phyloP scores from a whole-genome alignment of 2,113 vertebrate genomes.

The Rhea americana region DNA sequence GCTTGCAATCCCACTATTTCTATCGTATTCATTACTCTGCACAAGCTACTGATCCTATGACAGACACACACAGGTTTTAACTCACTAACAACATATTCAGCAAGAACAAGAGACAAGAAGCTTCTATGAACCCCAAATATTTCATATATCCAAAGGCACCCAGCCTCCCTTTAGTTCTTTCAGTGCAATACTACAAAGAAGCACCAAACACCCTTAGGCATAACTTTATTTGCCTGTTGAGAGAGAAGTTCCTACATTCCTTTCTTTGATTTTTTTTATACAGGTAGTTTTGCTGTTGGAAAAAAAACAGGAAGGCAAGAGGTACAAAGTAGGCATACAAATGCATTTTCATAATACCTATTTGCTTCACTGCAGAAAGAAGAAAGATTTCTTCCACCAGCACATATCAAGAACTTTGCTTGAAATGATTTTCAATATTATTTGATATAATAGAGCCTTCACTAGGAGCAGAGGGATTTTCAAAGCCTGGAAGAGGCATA shows the following conservation, averaged over 20 bases:
- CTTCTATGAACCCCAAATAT: neutral
- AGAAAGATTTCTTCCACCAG: neutral
- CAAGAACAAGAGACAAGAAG: neutral
- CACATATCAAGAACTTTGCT: neutral
- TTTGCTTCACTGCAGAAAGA: neutral
- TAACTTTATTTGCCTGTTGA: neutral
- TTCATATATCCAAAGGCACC: neutral
- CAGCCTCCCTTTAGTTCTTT: neutral
- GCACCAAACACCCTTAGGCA: neutral
- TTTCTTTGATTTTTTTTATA: neutral
- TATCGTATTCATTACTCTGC: neutral
- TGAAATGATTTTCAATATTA: slow-evolving; percentile 32
- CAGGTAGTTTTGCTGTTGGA: neutral
- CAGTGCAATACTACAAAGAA: neutral
- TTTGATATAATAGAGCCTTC: slow-evolving; percentile 43
- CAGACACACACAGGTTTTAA: neutral
- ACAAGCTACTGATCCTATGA: neutral
- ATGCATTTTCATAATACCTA: neutral
- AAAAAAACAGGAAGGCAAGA: neutral
- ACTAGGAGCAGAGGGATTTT: slow-evolving; percentile 54
- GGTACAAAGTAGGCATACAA: neutral
- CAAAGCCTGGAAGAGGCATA: slow-evolving; percentile 56
- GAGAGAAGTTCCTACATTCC: neutral
- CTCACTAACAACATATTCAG: neutral
- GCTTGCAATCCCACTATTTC: neutral